phyloP scores from a whole-genome alignment of 1,140 invertebrate genomes.

The Macrobrachium rosenbergii region DNA sequence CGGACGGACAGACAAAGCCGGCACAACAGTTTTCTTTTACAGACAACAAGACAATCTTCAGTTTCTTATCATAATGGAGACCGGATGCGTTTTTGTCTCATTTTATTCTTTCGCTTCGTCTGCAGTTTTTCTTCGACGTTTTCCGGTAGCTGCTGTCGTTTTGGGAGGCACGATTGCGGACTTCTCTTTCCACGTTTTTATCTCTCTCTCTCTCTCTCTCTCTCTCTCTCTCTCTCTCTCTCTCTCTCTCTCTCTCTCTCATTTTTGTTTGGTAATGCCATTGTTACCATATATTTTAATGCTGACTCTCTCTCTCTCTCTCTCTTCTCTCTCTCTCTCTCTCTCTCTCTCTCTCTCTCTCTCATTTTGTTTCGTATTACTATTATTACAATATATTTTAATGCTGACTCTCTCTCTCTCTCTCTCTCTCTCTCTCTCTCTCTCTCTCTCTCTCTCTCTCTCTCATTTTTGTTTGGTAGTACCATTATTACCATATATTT shows the following conservation, averaged over 20 bases:
- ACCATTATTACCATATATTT: no score
- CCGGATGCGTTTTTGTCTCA: no score
- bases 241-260: background rate
- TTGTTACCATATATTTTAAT: no score
- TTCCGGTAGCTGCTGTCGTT: background rate
- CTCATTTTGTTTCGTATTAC: no score
- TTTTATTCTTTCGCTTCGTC: background rate
- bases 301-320: background rate
- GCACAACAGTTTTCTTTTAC: no score
- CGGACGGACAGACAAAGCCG: no score
- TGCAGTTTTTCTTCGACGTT: background rate
- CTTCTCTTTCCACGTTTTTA: slow-evolving; percentile 21
- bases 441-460: background rate
- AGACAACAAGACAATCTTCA: no score
- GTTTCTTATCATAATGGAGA: no score
- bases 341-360: no score
- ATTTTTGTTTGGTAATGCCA: background rate
- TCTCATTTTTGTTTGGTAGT: background rate
- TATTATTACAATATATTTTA: no score
- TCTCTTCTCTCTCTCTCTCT: no score
- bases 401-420: slow-evolving; percentile 42
- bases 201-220: slow-evolving; percentile 40
- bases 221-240: background rate
- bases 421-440: background rate
- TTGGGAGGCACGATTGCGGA: no score